Evolutionary conservation across 2,113 vertebrate genomes (phyloP).

Genomic region (Callipepla californica): DNA sequence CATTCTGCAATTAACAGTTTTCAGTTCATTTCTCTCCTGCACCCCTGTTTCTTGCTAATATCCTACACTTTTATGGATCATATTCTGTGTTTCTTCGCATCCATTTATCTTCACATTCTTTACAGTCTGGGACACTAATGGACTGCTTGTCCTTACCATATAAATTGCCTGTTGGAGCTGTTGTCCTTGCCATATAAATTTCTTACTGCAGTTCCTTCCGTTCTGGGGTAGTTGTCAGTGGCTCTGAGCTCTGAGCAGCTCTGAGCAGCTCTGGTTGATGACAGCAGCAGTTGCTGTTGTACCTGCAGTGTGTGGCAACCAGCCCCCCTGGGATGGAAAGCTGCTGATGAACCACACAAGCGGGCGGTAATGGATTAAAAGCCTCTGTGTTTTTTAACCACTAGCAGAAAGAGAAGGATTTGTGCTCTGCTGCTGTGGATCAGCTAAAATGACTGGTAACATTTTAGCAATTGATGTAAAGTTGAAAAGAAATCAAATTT

Average conservation of each 20-base stretch:
- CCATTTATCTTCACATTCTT: not conserved
- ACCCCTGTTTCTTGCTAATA: not conserved
- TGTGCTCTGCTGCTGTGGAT: not conserved
- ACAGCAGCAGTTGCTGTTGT: not conserved
- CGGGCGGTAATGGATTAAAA: not conserved
- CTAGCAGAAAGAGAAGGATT: not conserved
- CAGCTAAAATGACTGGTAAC: not conserved
- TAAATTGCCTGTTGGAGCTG: not conserved
- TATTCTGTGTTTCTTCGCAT: not conserved
- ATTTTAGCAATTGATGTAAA: not conserved
- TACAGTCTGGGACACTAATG: not conserved
- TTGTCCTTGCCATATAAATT: not conserved
- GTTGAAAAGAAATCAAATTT: not conserved
- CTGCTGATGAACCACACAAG: not conserved
- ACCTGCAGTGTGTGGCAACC: not conserved
- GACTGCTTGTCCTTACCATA: not conserved
- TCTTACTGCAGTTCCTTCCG: not conserved
- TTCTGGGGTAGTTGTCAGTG: not conserved
- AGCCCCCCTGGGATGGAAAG: not conserved
- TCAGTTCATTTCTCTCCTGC: not conserved
- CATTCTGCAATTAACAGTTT: rapidly evolving
- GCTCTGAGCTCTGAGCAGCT: not conserved
- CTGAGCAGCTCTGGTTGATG: not conserved
- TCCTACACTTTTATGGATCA: not conserved
- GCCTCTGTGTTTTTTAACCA: not conserved